Base-by-base conservation (phyloP, 1,140 invertebrate genomes). In the Berghia stephanieae region DNA sequence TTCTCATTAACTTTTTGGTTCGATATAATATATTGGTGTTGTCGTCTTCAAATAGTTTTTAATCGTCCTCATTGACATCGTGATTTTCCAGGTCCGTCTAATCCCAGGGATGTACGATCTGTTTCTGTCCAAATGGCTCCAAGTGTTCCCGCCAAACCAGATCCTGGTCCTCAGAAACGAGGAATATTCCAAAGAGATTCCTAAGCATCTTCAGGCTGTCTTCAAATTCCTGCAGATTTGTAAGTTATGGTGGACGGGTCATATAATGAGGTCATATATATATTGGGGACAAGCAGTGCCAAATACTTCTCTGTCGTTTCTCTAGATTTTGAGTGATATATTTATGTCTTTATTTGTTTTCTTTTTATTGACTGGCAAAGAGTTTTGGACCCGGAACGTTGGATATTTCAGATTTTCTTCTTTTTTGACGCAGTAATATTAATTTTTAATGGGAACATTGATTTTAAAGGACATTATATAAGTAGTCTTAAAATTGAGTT, bases 101-200 rank as follows among this genome's bases (percentile, higher is more conserved):
- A 69, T 80, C 55, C 69, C 83, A n/a, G 81, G 84, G 0, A 78
- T 86, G 72, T 86, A 83, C 40, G 70, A 77, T 6, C 71, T 83
- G 1, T 86, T 80, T 75, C 52, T 86, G 42, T 67, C 72, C 49
- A 78, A 83, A 75, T 86, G 83, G 83, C 52, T 83, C 0, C 67
- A 79, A 36, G 82, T 86, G 8, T 86, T 86, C 52, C 77, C 81
- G 4, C 72, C 68, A 49, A 69, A 79, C 2, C 81, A 82, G 72
- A 78, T 86, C 42, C 63, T 82, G 10, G 94, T 86, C 94, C 94
- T 69, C 94, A 96, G 89, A 88, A 96, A 34, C 94, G 96, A 91
- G 94, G 95, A 36, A 92, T 94, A 24, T 92, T 93, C 79, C 93
- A 95, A 95, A 86, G 95, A 94, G 89, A 95, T 95, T 67, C 95